Base-by-base conservation (phyloP, 2,888 invertebrate species). In the Diarsia dahlii region DNA sequence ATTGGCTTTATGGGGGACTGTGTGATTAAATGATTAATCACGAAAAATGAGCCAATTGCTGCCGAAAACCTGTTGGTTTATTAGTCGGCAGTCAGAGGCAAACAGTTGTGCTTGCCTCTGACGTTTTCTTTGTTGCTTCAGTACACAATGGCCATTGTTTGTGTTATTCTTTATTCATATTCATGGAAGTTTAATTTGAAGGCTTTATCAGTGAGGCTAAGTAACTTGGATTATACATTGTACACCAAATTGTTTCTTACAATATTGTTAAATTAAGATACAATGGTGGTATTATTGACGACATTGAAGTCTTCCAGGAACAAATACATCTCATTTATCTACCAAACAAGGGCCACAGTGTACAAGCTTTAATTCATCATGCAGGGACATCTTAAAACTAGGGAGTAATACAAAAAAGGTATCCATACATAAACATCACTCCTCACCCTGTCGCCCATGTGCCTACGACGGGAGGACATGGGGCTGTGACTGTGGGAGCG, bases 401-500 rank as follows among this genome's bases (percentile, higher is more conserved):
- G 70, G 82, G 78, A 85, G 77, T 86, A 86, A 71, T 62, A 86
- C 60, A 83, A 88, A 87, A 87, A 88, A 67, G 87, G 87, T 88
- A 88, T 88, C 87, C 86, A 90, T 39, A 39, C 88, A 89, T 89
- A 91, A 89, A 85, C 87, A 82, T 86, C 86, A 68, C 88, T 85
- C 88, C 95, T 96, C 95, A 97, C 97, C 94, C 98, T 97, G 92
- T 98, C 98, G 83, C 98, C 98, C 81, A 97, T 96, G 93, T 98
- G 98, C 64, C 98, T 97, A 87, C 98, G 97, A 80, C 98, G 97
- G 85, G 97, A 98, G 54, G 98, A 98, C 98, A 98, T 98, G 45
- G 98, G 98, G 92, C 98, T 98, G 91, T 98, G 97, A 80, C 98
- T 98, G 94, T 97, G 97, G 65, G 97, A 97, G 89, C 97, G 97